A percentile compares a stretch with the other conserved stretches of the same genome.
phyloP scores from a whole-genome alignment of 2,888 invertebrate genomes.

The Eupelmus urozonus region DNA sequence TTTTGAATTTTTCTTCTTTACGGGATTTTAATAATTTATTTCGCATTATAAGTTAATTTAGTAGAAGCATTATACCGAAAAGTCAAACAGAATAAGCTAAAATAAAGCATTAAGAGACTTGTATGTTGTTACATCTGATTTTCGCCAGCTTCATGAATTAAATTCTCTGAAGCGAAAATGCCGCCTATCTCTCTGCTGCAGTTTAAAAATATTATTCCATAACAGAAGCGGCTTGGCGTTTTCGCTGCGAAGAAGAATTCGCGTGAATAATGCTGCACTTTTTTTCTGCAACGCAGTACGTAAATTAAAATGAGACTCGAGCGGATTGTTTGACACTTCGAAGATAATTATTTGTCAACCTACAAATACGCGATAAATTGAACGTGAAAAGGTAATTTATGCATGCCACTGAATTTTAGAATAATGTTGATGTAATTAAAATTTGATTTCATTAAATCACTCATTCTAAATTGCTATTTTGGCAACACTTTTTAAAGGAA shows the following conservation, averaged over 20 bases:
- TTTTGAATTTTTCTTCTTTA: no score
- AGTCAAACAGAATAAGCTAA: neutral
- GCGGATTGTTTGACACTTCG: conserved; percentile 2
- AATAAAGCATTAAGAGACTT: conserved; percentile 12
- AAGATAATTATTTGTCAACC: neutral
- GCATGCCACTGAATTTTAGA: no score
- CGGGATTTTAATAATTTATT: no score
- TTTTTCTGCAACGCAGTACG: neutral
- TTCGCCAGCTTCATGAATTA: neutral
- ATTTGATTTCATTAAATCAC: no score
- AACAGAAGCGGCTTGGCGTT: neutral
- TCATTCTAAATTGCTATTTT: no score
- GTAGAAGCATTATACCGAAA: no score
- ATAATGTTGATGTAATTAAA: no score
- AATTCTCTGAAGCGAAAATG: conserved; percentile 18
- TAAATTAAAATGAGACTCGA: no score
- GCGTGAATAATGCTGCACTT: neutral
- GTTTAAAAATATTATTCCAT: conserved; percentile 15
- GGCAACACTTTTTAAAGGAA: no score
- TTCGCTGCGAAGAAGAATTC: neutral
- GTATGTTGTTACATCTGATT: conserved; percentile 11
- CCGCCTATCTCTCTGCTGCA: conserved; percentile 5
- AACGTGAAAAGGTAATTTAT: no score
- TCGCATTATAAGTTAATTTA: no score
- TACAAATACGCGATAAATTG: neutral